Conservation (phyloP, 35 echinoderm and acorn worm genomes). For the Hemicentrotus pulcherrimus region DNA sequence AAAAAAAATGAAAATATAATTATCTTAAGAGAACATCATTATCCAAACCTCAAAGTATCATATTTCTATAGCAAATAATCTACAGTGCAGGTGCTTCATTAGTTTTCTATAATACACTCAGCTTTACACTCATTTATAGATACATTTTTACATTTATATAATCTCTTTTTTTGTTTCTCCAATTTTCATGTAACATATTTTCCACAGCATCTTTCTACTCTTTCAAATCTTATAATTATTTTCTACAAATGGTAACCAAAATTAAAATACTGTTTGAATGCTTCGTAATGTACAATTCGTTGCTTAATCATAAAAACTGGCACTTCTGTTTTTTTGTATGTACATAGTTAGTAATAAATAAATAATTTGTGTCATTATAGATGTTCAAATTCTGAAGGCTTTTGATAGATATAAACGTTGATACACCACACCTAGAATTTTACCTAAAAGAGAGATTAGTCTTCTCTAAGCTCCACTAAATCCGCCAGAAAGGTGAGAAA, state of each 20-base stretch:
- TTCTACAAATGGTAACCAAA: conserved; percentile 19
- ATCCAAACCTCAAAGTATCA: neutral
- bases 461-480: neutral
- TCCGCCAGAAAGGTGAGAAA: neutral
- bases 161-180: neutral
- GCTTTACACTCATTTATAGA: conserved; percentile 12
- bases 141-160: conserved; percentile 21
- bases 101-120: neutral
- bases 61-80: neutral
- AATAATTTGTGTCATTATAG: neutral
- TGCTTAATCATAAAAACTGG: conserved; percentile 19
- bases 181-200: neutral
- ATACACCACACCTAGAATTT: neutral
- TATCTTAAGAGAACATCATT: neutral
- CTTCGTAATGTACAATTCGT: conserved; percentile 13
- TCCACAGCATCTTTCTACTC: neutral
- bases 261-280: conserved; percentile 20
- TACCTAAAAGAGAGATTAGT: neutral
- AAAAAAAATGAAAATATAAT: neutral
- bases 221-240: neutral
- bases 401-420: neutral
- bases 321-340: neutral
- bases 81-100: neutral
- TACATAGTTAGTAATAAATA: neutral
- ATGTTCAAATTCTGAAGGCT: conserved; percentile 11